Evolutionary conservation across 2,113 vertebrate species (phyloP), one percentile per base, ranked within the genome.

Genomic region (Oreochromis spilurus): DNA sequence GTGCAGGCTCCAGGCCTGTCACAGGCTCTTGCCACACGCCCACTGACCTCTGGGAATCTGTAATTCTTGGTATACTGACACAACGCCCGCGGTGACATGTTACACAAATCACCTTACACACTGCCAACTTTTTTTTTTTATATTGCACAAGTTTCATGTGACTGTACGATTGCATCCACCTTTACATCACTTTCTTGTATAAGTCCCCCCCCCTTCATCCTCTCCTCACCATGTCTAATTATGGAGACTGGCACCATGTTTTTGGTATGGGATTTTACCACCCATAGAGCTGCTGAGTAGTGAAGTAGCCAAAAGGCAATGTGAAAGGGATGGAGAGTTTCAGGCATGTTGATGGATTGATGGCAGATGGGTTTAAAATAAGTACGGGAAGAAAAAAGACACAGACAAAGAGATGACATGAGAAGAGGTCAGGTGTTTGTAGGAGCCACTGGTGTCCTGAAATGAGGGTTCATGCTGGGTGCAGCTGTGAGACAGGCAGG

Each of bases 241-340:
- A 83, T 91, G 88, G 87, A 84, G 87, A 87, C 88, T 83, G 79
- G 86, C 84, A 92, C 52, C 29, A 50, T 87, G 84, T 87, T 91
- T 86, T 82, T 92, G 90, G 88, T 83, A 70, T 92, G 84, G 85
- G 84, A 85, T 84, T 88, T 92, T 90, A 93, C 89, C 87, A 81
- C 82, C 84, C 80, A 50, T n/a, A 50, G 87, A 83, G 87, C 13
- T 17, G 9, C 40, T 57, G 54, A 10, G 17, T 52, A 1, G 50
- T 45, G 82, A 86, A 84, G 75, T 45, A 78, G 86, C 79, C 14
- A n/a, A 90, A 85, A 50, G 77, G 60, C 70, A 40, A 60, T 60
- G 57, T 57, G 83, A 54, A 65, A 54, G 53, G 60, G 67, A 80
- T 38, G 24, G 26, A 38, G 29, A 52, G 38, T 34, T 82, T 36